Evolutionary conservation across 1,140 invertebrate genomes (phyloP), one percentile per base, ranked within the genome.

Genomic region (Orchesella cincta): DNA sequence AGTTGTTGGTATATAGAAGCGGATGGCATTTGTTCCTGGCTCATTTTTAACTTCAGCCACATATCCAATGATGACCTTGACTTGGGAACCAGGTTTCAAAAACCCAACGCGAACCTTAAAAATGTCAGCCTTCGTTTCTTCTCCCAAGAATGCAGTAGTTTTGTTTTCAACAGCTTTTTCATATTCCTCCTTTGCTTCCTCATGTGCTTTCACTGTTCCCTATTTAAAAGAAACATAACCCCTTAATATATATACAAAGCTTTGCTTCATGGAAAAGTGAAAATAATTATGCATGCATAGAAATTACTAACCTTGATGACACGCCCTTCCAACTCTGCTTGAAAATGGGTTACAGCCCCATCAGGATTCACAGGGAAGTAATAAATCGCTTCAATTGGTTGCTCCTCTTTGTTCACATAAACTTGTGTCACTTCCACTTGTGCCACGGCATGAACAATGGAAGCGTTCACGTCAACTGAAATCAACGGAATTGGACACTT

Each of bases 71-170:
- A 86, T 86, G 34, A 76, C 54, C 36, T 76, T 76, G 33, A 33
- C 75, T 52, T 67, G 62, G 2, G 29, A 3, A 39, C 75, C 75
- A 8, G 54, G 52, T 16, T 86, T 85, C 5, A 88, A 76, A 75
- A 87, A 87, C 16, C 87, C 87, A 33, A 88, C 84, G 81, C 84
- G 62, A 18, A 84, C 81, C 74, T 83, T 79, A 62, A 83, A 83
- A 34, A 84, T 79, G 73, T 79, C 86, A 8, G 86, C 85, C 70
- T 83, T 84, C 76, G 85, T 85, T 80, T 86, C 84, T 81, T 88
- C 87, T 81, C 86, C 86, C 14, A 88, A 81, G 79, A 88, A 88
- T 1, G 86, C 87, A 14, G 87, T 86, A 81, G 88, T 85, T 31
- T 87, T 85, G 54, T 86, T 82, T 79, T 85, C 80, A 52, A 88